Evolutionary conservation across 2,113 vertebrate species (phyloP).

Genomic region (Centropus bengalensis): DNA sequence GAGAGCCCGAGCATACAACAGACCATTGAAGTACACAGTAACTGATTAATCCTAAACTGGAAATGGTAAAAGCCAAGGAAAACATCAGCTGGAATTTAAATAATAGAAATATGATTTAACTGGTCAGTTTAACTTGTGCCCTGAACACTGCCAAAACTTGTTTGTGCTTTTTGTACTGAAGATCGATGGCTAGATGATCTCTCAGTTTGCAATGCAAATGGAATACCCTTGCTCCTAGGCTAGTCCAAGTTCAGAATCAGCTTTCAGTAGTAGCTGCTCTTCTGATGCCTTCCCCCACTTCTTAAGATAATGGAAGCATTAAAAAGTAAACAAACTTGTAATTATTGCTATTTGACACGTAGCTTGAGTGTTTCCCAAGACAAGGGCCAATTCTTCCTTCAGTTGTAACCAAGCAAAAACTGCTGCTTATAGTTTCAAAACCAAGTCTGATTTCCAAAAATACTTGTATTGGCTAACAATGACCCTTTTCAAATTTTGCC

Average conservation of each 20-base stretch:
- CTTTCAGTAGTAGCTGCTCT: conserved; percentile 19
- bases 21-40: conserved; percentile 15
- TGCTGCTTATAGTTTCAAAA: conserved; percentile 2
- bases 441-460: conserved; percentile 31
- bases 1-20: conserved; percentile 24
- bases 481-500: conserved; percentile 33
- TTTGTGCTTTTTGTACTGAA: conserved; percentile 62
- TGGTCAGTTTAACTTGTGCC: conserved; percentile 42
- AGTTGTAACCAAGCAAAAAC: not conserved
- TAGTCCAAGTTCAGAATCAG: conserved; percentile 7
- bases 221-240: conserved; percentile 7
- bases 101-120: conserved; percentile 48
- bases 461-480: not conserved
- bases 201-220: conserved; percentile 37
- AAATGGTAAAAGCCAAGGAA: conserved; percentile 55
- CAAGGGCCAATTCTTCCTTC: not conserved
- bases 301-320: conserved; percentile 2
- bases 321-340: conserved; percentile 28
- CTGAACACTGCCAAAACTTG: conserved; percentile 55
- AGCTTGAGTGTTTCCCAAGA: not conserved
- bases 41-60: conserved; percentile 56
- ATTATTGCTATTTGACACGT: not conserved
- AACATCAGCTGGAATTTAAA: conserved; percentile 54
- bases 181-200: conserved; percentile 53
- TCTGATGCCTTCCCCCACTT: not conserved